Conservation (phyloP, 2,888 invertebrate species). For the Mantis religiosa region DNA sequence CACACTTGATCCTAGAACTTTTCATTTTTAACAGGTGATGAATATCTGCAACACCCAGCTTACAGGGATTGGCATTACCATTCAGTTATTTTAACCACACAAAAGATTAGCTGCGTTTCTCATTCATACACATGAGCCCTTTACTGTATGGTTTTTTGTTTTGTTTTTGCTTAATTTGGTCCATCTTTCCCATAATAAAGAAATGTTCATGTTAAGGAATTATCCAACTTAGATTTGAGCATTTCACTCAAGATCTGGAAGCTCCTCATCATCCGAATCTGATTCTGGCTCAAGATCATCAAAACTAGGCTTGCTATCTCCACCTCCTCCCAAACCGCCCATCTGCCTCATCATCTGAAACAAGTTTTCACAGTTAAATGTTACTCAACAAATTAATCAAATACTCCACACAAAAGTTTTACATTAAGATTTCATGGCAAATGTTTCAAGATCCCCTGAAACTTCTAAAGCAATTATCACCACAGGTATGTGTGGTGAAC, state of each 20-base stretch:
- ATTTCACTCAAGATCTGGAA: conserved; percentile 68
- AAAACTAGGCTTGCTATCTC: conserved; percentile 63
- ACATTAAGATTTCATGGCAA: too few relatives aligned
- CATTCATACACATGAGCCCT: background rate
- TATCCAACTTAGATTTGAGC: background rate
- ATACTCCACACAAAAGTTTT: too few relatives aligned
- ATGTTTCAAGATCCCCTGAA: too few relatives aligned
- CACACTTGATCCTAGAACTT: background rate
- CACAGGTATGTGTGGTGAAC: too few relatives aligned
- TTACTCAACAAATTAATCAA: too few relatives aligned
- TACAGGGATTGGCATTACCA: background rate
- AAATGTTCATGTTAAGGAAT: background rate
- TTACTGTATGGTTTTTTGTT: background rate
- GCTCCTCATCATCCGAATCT: conserved; percentile 76
- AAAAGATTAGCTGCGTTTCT: background rate
- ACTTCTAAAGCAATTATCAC: too few relatives aligned
- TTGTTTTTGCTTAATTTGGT: background rate
- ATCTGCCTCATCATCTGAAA: conserved; percentile 66
- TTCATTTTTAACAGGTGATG: background rate
- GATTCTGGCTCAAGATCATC: conserved; percentile 66
- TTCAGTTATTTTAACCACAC: background rate
- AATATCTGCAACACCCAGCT: background rate
- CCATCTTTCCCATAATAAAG: background rate
- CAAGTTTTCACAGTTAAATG: background rate
- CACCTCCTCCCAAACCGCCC: conserved; percentile 58